Percentiles rank a stretch among this genome's conserved stretches.
phyloP scores from a whole-genome alignment of 2,888 invertebrate genomes.

The Amphipoea oculea region DNA sequence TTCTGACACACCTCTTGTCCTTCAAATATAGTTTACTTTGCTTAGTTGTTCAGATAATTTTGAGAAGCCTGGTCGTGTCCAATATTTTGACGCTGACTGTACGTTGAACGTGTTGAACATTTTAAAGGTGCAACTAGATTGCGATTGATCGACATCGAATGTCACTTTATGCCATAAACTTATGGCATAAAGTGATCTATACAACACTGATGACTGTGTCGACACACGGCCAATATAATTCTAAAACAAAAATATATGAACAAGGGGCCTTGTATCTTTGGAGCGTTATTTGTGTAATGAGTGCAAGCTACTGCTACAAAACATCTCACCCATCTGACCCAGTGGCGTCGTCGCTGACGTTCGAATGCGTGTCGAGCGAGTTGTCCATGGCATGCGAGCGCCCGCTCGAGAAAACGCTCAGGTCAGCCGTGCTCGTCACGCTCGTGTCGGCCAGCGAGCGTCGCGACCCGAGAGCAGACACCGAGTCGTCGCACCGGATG shows the following conservation, averaged over 20 bases:
- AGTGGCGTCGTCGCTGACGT: slow-evolving; percentile 93
- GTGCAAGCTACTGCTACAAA: slow-evolving; percentile 76
- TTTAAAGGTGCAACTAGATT: slow-evolving; percentile 16
- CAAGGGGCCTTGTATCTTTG: not conserved
- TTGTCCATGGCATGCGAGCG: slow-evolving; percentile 94
- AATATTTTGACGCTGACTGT: not conserved
- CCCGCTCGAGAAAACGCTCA: slow-evolving; percentile 94
- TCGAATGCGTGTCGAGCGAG: slow-evolving; percentile 94
- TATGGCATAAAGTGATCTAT: not conserved
- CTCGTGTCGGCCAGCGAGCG: slow-evolving; percentile 95
- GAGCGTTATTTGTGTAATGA: slow-evolving; percentile 40
- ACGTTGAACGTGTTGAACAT: not conserved
- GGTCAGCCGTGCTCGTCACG: slow-evolving; percentile 95
- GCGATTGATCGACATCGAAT: slow-evolving; percentile 3
- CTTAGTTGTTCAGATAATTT: not conserved
- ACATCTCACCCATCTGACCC: slow-evolving; percentile 92
- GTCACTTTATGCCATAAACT: no score
- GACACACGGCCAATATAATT: not conserved
- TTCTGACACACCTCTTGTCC: not conserved
- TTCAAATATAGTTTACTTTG: slow-evolving; percentile 1
- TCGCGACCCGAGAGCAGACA: slow-evolving; percentile 93
- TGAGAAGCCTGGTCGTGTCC: not conserved
- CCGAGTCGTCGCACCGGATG: slow-evolving; percentile 91
- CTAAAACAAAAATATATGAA: not conserved
- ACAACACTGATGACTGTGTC: not conserved